Base-by-base conservation (phyloP, 2,797 vertebrate species). In the Thalassophryne amazonica region DNA sequence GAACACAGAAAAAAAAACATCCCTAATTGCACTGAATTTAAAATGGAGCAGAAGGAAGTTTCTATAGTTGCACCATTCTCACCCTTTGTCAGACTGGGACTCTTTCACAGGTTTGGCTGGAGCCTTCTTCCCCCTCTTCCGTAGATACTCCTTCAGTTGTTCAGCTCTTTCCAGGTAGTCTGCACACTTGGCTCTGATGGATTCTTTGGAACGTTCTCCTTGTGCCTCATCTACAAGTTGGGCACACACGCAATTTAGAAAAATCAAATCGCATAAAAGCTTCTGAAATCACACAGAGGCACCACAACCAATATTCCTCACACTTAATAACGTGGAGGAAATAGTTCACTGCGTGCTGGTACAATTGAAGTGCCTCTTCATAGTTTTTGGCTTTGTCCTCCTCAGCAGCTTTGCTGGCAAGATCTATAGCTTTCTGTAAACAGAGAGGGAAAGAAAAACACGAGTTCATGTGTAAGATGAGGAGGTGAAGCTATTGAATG, bases 341-440 rank as follows among this genome's bases (percentile, higher is more conserved):
- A 88, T 96, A 95, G 54, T 96, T 91, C 37, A 98, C 90, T 4
- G 95, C 90, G 0, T 88, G 78, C 10, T 98, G 90, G 74, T 98
- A 98, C 30, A 92, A 77, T 4, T 54, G 84, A 17, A 97, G 87
- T 4, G 96, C 95, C 73, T 97, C 96, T 53, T 95, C 94, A 2
- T 93, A 97, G 86, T 98, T 97, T 49, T 93, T 89, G 25, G 93
- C 95, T 86, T 96, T 95, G 83, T 98, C 96, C 76, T 96, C 94
- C 60, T 94, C 90, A 0, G 96, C 82, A 11, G 95, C 96, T 81
- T 93, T 98, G 80, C 7, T 91, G 60, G 94, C 95, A 18, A 98
- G 90, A 64, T 95, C 93, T 71, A 97, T 95, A 9, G 94, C 96
- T 95, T 98, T 98, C 95, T 98, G 85, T 35, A 56, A 80, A 50